Conservation (phyloP, 1,140 invertebrate species). For the Drosophila gunungcola region DNA sequence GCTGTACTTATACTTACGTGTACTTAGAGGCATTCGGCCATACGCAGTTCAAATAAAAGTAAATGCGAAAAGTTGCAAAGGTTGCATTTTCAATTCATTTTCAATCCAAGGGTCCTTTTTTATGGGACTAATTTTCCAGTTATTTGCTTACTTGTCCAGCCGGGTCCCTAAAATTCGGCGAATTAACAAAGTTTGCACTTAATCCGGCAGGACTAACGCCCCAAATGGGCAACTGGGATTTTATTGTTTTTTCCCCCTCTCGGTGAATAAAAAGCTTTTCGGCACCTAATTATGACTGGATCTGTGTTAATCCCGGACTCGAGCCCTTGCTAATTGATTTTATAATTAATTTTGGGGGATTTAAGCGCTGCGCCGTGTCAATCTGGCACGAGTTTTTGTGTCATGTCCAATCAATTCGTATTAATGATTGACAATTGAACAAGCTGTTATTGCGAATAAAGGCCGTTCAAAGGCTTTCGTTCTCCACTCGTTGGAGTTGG, state of each 20-base stretch:
- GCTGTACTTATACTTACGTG: slow-evolving; percentile 51
- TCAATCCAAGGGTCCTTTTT: slow-evolving; percentile 25
- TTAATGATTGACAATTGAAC: slow-evolving; percentile 50
- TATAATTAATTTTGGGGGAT: slow-evolving; percentile 72
- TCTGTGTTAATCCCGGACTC: slow-evolving; percentile 61
- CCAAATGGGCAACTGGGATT: slow-evolving; percentile 37
- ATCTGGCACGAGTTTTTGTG: slow-evolving; percentile 15
- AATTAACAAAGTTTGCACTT: slow-evolving; percentile 59
- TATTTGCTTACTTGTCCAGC: slow-evolving; percentile 38
- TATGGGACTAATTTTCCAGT: slow-evolving; percentile 36
- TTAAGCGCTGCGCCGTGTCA: slow-evolving; percentile 29
- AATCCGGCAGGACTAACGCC: slow-evolving; percentile 51
- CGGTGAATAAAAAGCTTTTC: slow-evolving; percentile 42
- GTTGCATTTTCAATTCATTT: slow-evolving; percentile 20
- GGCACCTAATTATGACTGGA: slow-evolving; percentile 77
- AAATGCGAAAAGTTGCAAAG: slow-evolving; percentile 30
- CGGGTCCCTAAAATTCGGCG: slow-evolving; percentile 20
- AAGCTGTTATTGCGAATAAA: slow-evolving; percentile 8
- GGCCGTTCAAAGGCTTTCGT: slow-evolving; percentile 13
- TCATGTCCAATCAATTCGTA: slow-evolving; percentile 27
- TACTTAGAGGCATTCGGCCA: slow-evolving; percentile 43
- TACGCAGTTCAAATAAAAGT: slow-evolving; percentile 30
- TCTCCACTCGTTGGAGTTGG: slow-evolving; percentile 3
- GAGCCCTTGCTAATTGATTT: slow-evolving; percentile 69
- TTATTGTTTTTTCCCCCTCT: slow-evolving; percentile 42